A percentile compares a stretch with the other conserved stretches of the same genome.
Evolutionary conservation across 2,113 vertebrate genomes (phyloP).

Genomic region (Phasianus colchicus): DNA sequence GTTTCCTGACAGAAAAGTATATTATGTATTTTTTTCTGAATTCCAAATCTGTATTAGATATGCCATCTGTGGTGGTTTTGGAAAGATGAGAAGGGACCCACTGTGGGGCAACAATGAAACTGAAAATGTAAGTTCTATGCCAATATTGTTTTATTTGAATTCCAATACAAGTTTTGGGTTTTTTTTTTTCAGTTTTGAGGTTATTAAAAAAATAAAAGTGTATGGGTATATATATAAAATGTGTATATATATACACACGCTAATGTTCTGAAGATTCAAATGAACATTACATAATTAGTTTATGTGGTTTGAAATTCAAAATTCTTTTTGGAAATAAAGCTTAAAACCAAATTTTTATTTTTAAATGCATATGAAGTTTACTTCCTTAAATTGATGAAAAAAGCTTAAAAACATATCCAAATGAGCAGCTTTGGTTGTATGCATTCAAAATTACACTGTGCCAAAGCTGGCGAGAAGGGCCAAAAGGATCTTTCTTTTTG

Average conservation of each 20-base stretch:
- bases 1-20: conserved; percentile 52
- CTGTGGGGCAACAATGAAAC: neutral
- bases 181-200: neutral
- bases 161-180: neutral
- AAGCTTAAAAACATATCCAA: neutral
- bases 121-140: conserved; percentile 61
- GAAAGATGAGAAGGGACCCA: conserved; percentile 27
- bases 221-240: neutral
- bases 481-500: neutral
- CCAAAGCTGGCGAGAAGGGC: neutral
- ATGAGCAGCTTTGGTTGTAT: neutral
- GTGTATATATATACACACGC: no score
- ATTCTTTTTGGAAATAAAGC: neutral
- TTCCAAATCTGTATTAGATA: neutral
- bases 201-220: neutral
- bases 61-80: neutral
- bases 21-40: neutral
- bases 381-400: neutral
- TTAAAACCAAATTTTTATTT: neutral
- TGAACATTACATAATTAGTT: neutral
- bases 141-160: neutral
- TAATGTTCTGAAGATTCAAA: neutral
- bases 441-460: neutral
- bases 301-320: neutral
- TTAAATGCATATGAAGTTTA: neutral